Percentiles rank a stretch among this genome's conserved stretches.
phyloP scores from a whole-genome alignment of 2,797 vertebrate species.

The Spheniscus humboldti region DNA sequence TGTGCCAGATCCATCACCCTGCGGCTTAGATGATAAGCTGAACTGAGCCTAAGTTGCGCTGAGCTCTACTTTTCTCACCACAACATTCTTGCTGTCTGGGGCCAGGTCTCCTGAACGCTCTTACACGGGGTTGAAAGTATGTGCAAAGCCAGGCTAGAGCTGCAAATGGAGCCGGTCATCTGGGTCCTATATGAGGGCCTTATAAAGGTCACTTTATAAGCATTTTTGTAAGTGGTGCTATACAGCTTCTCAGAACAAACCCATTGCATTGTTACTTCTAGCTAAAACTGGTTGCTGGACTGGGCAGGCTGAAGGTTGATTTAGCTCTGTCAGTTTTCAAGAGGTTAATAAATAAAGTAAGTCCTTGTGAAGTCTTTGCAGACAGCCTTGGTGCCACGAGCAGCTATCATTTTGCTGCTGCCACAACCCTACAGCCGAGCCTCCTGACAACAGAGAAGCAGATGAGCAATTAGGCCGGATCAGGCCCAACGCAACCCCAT shows the following conservation, averaged over 20 bases:
- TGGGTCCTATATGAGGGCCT: background rate
- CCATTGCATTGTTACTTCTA: background rate
- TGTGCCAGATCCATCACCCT: background rate
- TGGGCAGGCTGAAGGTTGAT: background rate
- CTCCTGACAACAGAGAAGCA: background rate
- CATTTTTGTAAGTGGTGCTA: background rate
- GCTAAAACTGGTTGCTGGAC: background rate
- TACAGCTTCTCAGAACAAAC: background rate
- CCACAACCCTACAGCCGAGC: background rate
- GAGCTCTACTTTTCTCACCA: background rate
- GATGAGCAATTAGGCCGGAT: background rate
- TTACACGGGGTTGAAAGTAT: accelerated
- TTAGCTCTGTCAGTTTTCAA: background rate
- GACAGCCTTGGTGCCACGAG: accelerated
- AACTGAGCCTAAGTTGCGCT: background rate
- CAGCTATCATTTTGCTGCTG: background rate
- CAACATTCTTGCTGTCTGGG: background rate
- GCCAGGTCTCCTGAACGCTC: background rate
- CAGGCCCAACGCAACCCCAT: background rate
- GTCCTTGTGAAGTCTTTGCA: background rate
- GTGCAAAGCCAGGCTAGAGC: background rate
- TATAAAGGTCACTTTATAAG: background rate
- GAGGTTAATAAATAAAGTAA: background rate
- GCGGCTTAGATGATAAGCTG: background rate
- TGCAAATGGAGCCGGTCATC: background rate